Evolutionary conservation across 1,140 invertebrate genomes (phyloP).

Genomic region (Neodiprion fabricii): DNA sequence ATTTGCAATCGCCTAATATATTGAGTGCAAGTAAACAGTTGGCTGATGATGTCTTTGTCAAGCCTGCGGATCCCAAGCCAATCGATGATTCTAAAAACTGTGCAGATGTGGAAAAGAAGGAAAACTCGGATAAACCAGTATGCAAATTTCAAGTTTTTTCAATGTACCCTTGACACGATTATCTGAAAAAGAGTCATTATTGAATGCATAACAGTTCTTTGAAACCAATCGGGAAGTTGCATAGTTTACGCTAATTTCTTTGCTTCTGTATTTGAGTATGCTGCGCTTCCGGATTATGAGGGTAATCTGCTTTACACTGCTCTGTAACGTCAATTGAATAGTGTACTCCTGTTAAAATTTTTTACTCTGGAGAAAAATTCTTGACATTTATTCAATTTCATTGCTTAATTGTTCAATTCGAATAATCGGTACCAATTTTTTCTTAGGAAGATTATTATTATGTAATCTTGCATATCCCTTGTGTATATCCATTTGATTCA

Average conservation of each 20-base stretch:
- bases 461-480: no score
- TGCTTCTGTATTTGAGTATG: no score
- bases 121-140: constrained; percentile 46
- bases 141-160: constrained; percentile 24
- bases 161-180: constrained; percentile 8
- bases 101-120: constrained; percentile 38
- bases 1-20: constrained; percentile 38
- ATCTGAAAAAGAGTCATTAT: constrained; percentile 13
- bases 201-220: constrained; percentile 5
- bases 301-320: no score
- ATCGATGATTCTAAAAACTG: constrained; percentile 38
- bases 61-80: constrained; percentile 49
- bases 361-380: no score
- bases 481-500: no score
- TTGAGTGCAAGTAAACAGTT: constrained; percentile 35
- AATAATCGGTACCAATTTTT: no score
- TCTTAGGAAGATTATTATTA: no score
- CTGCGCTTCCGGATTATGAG: no score
- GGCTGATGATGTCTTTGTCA: constrained; percentile 53
- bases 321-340: no score
- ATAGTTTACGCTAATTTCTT: not conserved
- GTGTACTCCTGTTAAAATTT: no score
- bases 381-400: no score
- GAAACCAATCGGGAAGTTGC: not conserved
- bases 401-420: no score